Conservation (phyloP, 2,888 invertebrate species). For the Heliconius ethilla region DNA sequence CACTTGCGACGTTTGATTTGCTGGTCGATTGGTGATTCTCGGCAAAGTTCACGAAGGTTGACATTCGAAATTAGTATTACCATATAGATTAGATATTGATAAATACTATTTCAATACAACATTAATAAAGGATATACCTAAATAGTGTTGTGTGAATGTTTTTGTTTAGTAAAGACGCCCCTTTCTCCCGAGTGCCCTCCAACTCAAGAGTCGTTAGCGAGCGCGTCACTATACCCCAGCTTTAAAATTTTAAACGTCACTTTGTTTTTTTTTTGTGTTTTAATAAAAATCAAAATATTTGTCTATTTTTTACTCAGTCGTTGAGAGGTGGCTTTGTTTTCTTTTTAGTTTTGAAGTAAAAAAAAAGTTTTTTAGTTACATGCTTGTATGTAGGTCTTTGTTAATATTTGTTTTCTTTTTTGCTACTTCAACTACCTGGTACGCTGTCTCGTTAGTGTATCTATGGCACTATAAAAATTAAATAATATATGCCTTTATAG, state of each 20-base stretch:
- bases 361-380: constrained; percentile 7
- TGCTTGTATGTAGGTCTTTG: constrained; percentile 17
- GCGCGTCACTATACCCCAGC: constrained; percentile 36
- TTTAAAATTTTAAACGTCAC: constrained; percentile 40
- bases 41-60: no score
- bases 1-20: no score
- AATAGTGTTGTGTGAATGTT: constrained; percentile 37
- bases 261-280: constrained; percentile 11
- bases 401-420: constrained; percentile 19
- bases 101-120: background rate
- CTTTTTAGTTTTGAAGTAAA: constrained; percentile 18
- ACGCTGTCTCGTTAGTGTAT: constrained; percentile 16
- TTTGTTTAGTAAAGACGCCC: constrained; percentile 44
- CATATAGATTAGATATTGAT: background rate
- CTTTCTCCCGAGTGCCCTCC: constrained; percentile 56
- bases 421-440: constrained; percentile 11
- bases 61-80: no score
- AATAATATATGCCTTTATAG: constrained; percentile 20
- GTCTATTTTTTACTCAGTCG: background rate
- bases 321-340: background rate
- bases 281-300: constrained; percentile 20
- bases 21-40: no score
- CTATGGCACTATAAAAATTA: constrained; percentile 20
- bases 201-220: constrained; percentile 57
- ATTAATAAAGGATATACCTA: constrained; percentile 31